phyloP scores from a whole-genome alignment of 2,888 invertebrate genomes.

The Lasioglossum figueresi region DNA sequence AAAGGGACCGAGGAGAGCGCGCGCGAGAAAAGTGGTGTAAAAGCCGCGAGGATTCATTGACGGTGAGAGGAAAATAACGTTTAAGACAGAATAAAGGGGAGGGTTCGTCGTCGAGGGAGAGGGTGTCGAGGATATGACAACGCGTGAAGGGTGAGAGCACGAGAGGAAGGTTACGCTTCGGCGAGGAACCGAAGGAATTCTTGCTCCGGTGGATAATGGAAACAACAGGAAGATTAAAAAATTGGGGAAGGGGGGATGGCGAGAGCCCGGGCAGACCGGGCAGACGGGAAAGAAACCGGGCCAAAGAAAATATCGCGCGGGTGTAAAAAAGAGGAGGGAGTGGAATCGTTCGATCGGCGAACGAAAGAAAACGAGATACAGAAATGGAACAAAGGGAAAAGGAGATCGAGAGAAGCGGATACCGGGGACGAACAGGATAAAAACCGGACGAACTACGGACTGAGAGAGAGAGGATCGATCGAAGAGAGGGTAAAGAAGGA shows the following conservation, averaged over 20 bases:
- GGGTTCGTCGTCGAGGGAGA: neutral
- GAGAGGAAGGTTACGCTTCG: neutral
- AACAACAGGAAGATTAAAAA: slow-evolving; percentile 10
- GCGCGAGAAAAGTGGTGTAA: neutral
- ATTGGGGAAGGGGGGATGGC: neutral
- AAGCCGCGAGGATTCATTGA: slow-evolving; percentile 22
- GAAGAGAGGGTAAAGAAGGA: neutral
- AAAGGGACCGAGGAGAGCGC: neutral
- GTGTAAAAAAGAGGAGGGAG: neutral
- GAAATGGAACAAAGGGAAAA: slow-evolving; percentile 12
- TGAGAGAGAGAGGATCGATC: neutral
- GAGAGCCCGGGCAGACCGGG: neutral
- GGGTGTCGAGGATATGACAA: slow-evolving; percentile 2
- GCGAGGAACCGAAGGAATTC: neutral
- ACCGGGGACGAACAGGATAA: neutral
- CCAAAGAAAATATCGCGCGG: slow-evolving; percentile 2
- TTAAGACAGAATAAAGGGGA: slow-evolving; percentile 23
- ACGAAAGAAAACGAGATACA: slow-evolving; percentile 11
- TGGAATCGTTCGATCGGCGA: slow-evolving; percentile 8
- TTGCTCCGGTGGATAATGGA: neutral
- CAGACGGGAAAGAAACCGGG: neutral
- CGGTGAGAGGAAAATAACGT: slow-evolving; percentile 26
- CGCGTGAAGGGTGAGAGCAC: neutral
- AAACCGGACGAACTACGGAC: neutral
- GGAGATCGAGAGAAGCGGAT: neutral